Conservation (phyloP, 1,140 invertebrate genomes). For the Hyles vespertilio region DNA sequence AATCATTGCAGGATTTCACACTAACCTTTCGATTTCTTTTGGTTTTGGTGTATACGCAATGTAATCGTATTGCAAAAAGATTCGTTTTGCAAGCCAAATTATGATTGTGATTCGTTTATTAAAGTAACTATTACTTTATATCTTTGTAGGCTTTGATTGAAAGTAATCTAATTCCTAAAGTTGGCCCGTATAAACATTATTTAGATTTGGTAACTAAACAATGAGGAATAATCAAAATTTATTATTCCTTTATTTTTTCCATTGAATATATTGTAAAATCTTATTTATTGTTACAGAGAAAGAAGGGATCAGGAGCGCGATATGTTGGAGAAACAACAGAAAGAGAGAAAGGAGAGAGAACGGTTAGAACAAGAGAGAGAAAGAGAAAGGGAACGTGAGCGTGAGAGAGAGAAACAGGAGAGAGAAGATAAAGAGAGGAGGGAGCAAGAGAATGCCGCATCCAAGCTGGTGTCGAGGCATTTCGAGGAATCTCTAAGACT, state of each 20-base stretch:
- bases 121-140: too few relatives aligned
- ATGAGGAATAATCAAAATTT: neutral
- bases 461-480: slow-evolving; percentile 86
- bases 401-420: slow-evolving; percentile 76
- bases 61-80: too few relatives aligned
- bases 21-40: too few relatives aligned
- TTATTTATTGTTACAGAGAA: slow-evolving; percentile 74
- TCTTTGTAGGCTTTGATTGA: too few relatives aligned
- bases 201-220: neutral
- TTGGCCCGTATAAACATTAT: neutral
- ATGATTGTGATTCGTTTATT: too few relatives aligned
- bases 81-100: too few relatives aligned
- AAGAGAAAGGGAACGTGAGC: slow-evolving; percentile 72
- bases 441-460: slow-evolving; percentile 83
- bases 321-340: slow-evolving; percentile 77
- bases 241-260: neutral
- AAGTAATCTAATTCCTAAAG: too few relatives aligned
- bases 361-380: slow-evolving; percentile 74
- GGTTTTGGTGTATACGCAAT: too few relatives aligned
- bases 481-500: slow-evolving; percentile 91
- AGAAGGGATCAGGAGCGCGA: slow-evolving; percentile 81
- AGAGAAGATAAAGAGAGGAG: slow-evolving; percentile 79
- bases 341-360: slow-evolving; percentile 77
- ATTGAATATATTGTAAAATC: slow-evolving; percentile 1
- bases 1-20: too few relatives aligned